Base-by-base conservation (phyloP, 2,888 invertebrate genomes). In the Allolobophora icterica region DNA sequence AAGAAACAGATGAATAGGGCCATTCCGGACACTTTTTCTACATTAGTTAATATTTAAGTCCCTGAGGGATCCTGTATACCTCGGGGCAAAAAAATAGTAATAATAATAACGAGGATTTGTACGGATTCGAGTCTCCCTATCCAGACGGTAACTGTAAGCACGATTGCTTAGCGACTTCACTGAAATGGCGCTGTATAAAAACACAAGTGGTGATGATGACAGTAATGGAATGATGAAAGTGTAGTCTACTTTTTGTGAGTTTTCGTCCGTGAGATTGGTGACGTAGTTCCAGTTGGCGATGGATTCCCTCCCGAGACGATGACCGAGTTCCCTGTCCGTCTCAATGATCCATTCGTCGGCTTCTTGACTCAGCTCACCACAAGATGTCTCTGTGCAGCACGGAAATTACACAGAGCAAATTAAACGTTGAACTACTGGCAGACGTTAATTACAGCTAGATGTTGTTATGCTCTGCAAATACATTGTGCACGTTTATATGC, bases 241-340 rank as follows among this genome's bases (percentile, higher is more conserved):
- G 6, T 24, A 17, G n/a, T 0, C 71, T 87, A 93, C 93, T 90
- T 91, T 90, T 19, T 92, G 42, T 35, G 93, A 93, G 91, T 95
- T 95, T 40, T 94, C 93, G 21, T 95, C 94, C 0, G 95, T 95
- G 35, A 96, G 94, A 89, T 96, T 95, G 3, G 96, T 95, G 45
- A 94, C 94, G 92, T 95, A 96, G 84, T 94, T 94, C 96, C 96
- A 96, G 40, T 94, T 93, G 17, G 95, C 94, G 19, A 91, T 13
- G 33, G 89, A 34, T 35, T 34, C 87, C 34, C n/a, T 19, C 17
- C 8, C 24, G 3, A 87, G 87, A 38, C 34, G 24, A 24, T 15
- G 21, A 17, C 87, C 87, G 17, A 87, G 38, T 87, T 87, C 87
- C 19, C n/a, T 33, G 24, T 87, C 87, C 19, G 87, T 87, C 87